A percentile compares a stretch with the other conserved stretches of the same genome.
These are phyloP conservation scores for Emydocephalus ijimae DNA, from an alignment of 2,113 vertebrate species.

Conservation along the genomic window DNA sequence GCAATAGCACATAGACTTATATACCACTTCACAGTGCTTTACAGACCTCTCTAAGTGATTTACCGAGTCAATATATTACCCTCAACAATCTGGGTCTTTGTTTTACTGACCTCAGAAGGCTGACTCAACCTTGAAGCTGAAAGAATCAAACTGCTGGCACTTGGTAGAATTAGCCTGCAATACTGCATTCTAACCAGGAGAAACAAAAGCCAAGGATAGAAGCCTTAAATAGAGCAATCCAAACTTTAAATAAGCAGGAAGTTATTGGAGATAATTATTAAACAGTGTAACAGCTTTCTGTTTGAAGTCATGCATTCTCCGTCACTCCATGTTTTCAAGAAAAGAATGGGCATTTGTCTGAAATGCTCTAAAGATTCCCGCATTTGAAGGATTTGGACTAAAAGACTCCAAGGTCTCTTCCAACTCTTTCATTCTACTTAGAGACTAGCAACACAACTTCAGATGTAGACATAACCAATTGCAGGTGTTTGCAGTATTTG, in stretches of 20 bases:
- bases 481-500: not conserved
- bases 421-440: not conserved
- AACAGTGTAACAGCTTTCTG: not conserved
- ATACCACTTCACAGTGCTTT: not conserved
- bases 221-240: not conserved
- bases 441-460: not conserved
- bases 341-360: not conserved
- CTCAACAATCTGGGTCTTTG: not conserved
- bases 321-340: not conserved
- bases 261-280: not conserved
- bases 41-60: not conserved
- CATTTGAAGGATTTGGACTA: not conserved
- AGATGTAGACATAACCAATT: not conserved
- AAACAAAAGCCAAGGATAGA: not conserved
- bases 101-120: not conserved
- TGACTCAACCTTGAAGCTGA: not conserved
- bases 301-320: not conserved
- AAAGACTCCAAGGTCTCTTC: not conserved
- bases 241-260: not conserved
- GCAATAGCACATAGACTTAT: not conserved
- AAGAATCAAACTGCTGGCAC: not conserved
- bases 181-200: not conserved
- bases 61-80: not conserved
- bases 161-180: not conserved
- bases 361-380: not conserved